These are phyloP conservation scores for Castor canadensis DNA, from an alignment of 2,113 vertebrate genomes.

Conservation along the genomic window DNA sequence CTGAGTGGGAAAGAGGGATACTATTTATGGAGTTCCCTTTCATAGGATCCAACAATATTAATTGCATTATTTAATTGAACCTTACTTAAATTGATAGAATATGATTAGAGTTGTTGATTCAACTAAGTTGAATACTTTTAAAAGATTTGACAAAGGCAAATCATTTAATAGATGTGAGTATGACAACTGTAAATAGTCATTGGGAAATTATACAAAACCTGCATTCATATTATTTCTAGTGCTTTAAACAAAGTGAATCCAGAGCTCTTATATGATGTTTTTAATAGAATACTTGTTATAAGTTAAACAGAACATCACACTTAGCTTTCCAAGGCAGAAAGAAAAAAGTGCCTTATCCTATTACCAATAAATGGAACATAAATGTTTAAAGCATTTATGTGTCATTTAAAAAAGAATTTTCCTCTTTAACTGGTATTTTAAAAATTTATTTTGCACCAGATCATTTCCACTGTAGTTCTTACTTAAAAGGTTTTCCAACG, in stretches of 20 bases:
- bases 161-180: background rate
- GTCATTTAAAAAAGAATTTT: background rate
- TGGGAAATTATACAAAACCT: background rate
- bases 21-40: background rate
- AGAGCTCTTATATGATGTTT: background rate
- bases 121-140: background rate
- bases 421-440: background rate
- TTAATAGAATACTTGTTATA: background rate
- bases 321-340: background rate
- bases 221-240: background rate
- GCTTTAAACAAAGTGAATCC: background rate
- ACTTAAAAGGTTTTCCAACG: background rate
- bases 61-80: background rate
- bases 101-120: background rate
- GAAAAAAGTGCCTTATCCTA: background rate
- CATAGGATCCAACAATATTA: background rate
- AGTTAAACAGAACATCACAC: conserved; percentile 4
- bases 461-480: background rate
- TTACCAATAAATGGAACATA: background rate
- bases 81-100: background rate
- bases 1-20: background rate
- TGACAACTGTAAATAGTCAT: background rate
- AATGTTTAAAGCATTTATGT: background rate
- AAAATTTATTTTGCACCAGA: background rate
- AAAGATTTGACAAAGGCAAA: conserved; percentile 22